Base-by-base conservation (phyloP, 1,140 invertebrate genomes). In the Ditylenchus dipsaci region DNA sequence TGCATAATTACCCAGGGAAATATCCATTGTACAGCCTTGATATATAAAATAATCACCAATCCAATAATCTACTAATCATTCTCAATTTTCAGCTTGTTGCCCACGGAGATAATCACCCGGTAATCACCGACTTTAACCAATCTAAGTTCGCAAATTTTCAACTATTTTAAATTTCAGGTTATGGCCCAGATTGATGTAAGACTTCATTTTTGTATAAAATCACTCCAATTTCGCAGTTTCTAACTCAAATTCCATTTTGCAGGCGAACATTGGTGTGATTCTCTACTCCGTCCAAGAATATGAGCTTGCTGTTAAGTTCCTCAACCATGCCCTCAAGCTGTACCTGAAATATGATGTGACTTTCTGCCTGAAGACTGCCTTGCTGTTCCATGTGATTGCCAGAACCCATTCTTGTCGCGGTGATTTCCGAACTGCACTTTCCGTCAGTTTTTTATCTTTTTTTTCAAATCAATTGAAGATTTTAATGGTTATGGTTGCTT, bases 101-200 rank as follows among this genome's bases (percentile, higher is more conserved):
- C 15, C 60, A 65, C 19, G 69, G 69, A 21, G 69, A 71, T 42
- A 43, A 71, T 62, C 69, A 71, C 42, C 69, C 70, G 21, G 38
- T 38, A 38, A 38, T 38, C 3, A 11, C 11, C 33, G 33, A 5
- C 33, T 38, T 5, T 11, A 38, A 38, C 11, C 33, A 38, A 38
- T 38, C 11, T 38, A n/a, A n/a, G n/a, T n/a, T n/a, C n/a, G n/a
- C n/a, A n/a, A n/a, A n/a, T 38, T 38, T 38, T 38, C 3, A 38
- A 38, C 33, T 38, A 5, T 38, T 38, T n/a, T n/a, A n/a, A n/a
- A 38, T 38, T 38, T 38, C 11, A 38, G 33, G 33, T 67, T 26
- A 71, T 74, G 72, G 69, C 53, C 9, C 69, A 71, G 19, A 71
- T 71, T 65, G 69, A 71, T 53, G 69, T 71, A 72, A 47, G 19